Evolutionary conservation across 2,888 invertebrate species (phyloP).

Genomic region (Chaitophorus viminalis): DNA sequence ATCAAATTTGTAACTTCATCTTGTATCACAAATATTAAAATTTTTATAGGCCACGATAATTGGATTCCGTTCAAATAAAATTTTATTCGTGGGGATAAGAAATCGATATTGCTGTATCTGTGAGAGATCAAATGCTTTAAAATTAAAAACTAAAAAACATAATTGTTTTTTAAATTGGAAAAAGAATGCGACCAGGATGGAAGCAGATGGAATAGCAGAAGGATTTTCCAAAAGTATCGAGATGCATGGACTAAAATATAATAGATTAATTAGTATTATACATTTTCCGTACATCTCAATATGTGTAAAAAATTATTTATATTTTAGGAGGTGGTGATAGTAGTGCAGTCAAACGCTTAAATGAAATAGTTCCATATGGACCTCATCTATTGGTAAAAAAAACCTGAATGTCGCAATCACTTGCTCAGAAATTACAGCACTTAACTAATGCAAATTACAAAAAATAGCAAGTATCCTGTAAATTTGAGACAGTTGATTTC

Average conservation of each 20-base stretch:
- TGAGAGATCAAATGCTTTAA: not conserved
- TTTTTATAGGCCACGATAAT: not conserved
- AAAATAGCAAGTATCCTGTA: not conserved
- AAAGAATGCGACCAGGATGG: conserved; percentile 5
- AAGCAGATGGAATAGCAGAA: conserved; percentile 9
- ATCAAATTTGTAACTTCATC: too few species aligned
- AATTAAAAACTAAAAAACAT: not conserved
- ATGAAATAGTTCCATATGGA: conserved; percentile 13
- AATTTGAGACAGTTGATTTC: not conserved
- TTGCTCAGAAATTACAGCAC: conserved; percentile 3
- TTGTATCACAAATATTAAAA: too few species aligned
- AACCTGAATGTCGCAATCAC: conserved; percentile 19
- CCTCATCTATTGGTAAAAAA: conserved; percentile 1
- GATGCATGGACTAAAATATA: conserved; percentile 17
- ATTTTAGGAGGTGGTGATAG: conserved; percentile 26
- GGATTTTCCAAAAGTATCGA: not conserved
- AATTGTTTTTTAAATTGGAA: conserved; percentile 15
- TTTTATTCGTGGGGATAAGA: conserved; percentile 13
- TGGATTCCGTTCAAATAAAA: not conserved
- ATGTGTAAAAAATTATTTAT: not conserved
- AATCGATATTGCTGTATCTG: not conserved
- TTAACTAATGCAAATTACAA: conserved; percentile 8
- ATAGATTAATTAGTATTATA: conserved; percentile 14
- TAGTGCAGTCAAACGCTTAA: not conserved
- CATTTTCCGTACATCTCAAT: not conserved